Conservation (phyloP, 2,113 vertebrate species). For the Myiopsitta monachus region DNA sequence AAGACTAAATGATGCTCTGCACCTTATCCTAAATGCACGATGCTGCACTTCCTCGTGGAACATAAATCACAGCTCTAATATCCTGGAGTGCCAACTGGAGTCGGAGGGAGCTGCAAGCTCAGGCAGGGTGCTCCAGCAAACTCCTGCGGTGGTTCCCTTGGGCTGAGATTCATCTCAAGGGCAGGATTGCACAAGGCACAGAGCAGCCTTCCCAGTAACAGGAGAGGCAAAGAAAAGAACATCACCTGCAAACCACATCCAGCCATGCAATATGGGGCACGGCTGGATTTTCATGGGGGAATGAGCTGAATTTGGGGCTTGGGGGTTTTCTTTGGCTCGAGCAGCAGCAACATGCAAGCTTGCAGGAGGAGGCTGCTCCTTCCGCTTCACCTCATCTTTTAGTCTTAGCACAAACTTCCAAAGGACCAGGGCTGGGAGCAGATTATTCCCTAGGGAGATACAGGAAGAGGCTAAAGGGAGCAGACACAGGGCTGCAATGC, state of each 20-base stretch:
- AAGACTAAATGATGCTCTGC: fast-evolving
- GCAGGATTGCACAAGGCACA: not conserved
- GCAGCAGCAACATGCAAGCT: not conserved
- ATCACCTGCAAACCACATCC: not conserved
- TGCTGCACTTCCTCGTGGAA: not conserved
- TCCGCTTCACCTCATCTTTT: not conserved
- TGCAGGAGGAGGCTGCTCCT: not conserved
- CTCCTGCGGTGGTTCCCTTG: not conserved
- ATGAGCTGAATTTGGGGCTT: not conserved
- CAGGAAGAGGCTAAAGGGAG: not conserved
- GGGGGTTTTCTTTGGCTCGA: not conserved
- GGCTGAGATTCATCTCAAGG: not conserved
- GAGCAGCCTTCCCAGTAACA: not conserved
- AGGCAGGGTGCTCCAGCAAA: not conserved
- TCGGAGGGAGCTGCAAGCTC: not conserved
- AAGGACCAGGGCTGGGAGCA: not conserved
- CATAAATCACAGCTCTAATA: not conserved
- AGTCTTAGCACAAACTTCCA: not conserved
- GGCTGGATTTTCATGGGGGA: not conserved
- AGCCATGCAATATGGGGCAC: not conserved
- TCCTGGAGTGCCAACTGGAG: not conserved
- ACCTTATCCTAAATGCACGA: not conserved
- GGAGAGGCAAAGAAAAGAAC: not conserved
- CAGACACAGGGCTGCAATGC: not conserved
- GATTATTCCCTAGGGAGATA: not conserved